Conservation (phyloP, 2,888 invertebrate species). For the Cerastis leucographa region DNA sequence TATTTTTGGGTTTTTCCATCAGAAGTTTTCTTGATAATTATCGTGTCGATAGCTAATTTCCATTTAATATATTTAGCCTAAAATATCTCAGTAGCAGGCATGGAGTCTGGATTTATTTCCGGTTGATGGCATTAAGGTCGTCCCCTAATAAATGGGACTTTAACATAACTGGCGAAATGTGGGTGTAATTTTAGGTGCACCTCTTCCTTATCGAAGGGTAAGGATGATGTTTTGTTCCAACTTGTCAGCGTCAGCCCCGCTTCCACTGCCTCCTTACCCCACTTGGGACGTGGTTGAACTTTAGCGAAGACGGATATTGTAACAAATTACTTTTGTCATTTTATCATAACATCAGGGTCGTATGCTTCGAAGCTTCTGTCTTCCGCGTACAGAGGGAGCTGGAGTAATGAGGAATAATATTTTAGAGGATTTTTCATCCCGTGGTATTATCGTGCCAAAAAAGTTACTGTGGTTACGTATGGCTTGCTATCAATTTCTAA, state of each 20-base stretch:
- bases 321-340: conserved; percentile 61
- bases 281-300: conserved; percentile 31
- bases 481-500: background rate
- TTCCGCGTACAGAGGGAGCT: conserved; percentile 1
- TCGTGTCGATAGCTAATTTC: no score
- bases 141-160: background rate
- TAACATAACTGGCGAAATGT: background rate
- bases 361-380: conserved; percentile 21
- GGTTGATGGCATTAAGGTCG: background rate
- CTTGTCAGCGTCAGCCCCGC: background rate
- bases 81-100: background rate
- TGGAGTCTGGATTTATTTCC: background rate
- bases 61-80: no score
- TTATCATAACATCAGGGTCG: conserved; percentile 37
- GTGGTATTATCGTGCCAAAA: background rate
- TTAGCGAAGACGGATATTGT: conserved; percentile 50
- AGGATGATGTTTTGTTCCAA: background rate
- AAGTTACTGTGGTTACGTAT: background rate
- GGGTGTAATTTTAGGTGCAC: background rate
- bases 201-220: background rate
- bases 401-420: conserved; percentile 9
- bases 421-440: background rate
- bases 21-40: no score
- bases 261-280: conserved; percentile 33
- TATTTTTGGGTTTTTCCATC: no score